Evolutionary conservation across 2,113 vertebrate genomes (phyloP), one percentile per base, ranked within the genome.

Genomic region (Lonchura striata): DNA sequence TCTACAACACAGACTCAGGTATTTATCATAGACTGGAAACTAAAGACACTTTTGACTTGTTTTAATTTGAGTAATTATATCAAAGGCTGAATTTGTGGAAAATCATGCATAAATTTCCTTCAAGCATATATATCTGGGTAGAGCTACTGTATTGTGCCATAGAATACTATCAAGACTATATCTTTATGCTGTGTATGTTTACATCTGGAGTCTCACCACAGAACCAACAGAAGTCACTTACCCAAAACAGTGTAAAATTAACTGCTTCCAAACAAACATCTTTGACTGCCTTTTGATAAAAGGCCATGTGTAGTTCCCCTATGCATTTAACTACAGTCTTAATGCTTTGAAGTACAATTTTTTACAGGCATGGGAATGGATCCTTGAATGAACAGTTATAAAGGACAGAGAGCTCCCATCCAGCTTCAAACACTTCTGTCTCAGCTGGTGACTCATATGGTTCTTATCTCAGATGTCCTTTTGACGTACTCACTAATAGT

Each of bases 361-460:
- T 47, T n/a, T n/a, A 77, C n/a, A 72, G 25, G 13, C 22, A 9
- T 49, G 24, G 35, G 39, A 81, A 78, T 1, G 1, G 60, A 42
- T 86, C 16, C 75, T 35, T 59, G 42, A 50, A 86, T 35, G 24
- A 92, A 30, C 4, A 18, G 7, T 70, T 57, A 27, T 59, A 83
- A 92, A 35, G 28, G 49, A 92, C 42, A 74, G 21, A 80, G 20
- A 89, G 18, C 4, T 56, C 46, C 35, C 13, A 57, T 28, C 5
- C 6, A 28, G 9, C n/a, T 81, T 89, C 83, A 86, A 70, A 57
- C 23, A 35, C 20, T 79, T 88, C 22, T 15, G 6, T 66, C 60
- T 83, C 59, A 74, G 28, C 53, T 50, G 0, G 0, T 74, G 56
- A 84, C 10, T 86, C 21, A 42, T 31, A 23, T 1, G 1, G 28